phyloP scores from a whole-genome alignment of 2,888 invertebrate species.

The Escarpia spicata region DNA sequence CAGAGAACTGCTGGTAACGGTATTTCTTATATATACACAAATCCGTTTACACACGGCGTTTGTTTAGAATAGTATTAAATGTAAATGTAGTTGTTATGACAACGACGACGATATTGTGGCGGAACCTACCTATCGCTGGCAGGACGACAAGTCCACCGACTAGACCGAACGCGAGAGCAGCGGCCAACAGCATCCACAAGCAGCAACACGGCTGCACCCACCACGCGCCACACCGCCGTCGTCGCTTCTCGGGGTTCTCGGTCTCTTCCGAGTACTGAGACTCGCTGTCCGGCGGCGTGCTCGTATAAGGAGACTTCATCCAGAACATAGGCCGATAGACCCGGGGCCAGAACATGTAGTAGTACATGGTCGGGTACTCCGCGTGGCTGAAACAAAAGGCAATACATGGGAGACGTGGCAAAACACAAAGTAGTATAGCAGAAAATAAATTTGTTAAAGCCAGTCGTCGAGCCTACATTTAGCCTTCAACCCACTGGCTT shows the following conservation, averaged over 20 bases:
- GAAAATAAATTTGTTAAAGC: neutral
- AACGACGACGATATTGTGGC: no score
- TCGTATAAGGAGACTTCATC: neutral
- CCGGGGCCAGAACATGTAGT: neutral
- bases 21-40: no score
- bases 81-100: no score
- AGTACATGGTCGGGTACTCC: neutral
- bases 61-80: no score
- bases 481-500: no score
- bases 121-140: neutral
- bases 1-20: no score
- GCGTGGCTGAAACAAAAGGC: neutral
- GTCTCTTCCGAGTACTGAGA: neutral
- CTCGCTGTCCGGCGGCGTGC: neutral
- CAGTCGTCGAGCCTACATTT: no score
- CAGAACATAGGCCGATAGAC: neutral
- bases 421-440: neutral
- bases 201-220: neutral
- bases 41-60: no score
- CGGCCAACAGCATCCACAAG: neutral
- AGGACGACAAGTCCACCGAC: slow-evolving; percentile 3
- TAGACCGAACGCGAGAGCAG: neutral
- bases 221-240: neutral
- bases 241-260: neutral
- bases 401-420: neutral